phyloP scores from a whole-genome alignment of 2,797 vertebrate species.

The Hirundo rustica region DNA sequence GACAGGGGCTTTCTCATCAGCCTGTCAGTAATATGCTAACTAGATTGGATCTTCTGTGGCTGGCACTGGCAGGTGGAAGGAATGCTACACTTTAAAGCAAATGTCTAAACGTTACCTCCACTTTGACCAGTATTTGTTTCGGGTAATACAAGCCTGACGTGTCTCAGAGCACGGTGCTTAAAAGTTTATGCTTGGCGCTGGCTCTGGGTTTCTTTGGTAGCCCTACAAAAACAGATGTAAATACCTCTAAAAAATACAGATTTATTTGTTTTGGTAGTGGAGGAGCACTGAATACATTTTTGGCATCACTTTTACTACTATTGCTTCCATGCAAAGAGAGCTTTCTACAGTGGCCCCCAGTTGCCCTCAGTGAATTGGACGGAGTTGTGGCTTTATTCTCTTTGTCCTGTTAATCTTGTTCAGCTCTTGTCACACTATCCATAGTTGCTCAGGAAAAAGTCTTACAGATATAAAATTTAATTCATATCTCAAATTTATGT shows the following conservation, averaged over 20 bases:
- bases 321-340: background rate
- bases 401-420: background rate
- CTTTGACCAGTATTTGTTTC: conserved; percentile 43
- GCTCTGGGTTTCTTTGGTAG: background rate
- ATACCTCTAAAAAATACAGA: background rate
- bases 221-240: background rate
- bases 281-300: background rate
- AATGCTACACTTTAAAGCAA: conserved; percentile 63
- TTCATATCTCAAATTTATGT: background rate
- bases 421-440: background rate
- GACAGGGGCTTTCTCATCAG: conserved; percentile 94
- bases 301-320: background rate
- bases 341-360: background rate
- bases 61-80: conserved; percentile 81
- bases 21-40: conserved; percentile 97
- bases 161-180: background rate
- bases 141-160: background rate
- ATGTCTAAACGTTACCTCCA: conserved; percentile 47
- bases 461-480: background rate
- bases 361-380: background rate
- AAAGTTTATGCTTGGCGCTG: background rate
- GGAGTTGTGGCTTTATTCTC: background rate
- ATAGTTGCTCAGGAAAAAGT: background rate
- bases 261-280: background rate
- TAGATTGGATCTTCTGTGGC: conserved; percentile 83